These are phyloP conservation scores for Micronycteris hirsuta DNA, from an alignment of 2,113 vertebrate genomes.

Conservation along the genomic window DNA sequence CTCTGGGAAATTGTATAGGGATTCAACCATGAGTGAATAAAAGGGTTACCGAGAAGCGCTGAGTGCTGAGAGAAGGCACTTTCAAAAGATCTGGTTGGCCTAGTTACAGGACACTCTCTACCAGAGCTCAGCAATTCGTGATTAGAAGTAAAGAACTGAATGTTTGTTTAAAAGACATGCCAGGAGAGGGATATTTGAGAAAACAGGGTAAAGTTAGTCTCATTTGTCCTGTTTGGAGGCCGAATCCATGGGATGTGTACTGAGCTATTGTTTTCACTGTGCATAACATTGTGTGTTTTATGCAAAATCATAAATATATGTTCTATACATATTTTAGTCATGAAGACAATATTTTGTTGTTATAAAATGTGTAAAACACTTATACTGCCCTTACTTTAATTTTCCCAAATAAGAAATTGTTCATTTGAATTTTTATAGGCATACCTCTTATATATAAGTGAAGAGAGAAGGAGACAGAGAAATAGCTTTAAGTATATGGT, in stretches of 20 bases:
- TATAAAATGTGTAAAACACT: background rate
- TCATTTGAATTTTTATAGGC: background rate
- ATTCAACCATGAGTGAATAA: slow-evolving; percentile 1
- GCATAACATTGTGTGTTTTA: background rate
- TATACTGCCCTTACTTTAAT: background rate
- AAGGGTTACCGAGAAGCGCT: background rate
- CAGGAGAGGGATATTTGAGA: background rate
- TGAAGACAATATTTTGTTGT: background rate
- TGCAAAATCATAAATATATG: background rate
- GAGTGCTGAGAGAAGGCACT: background rate
- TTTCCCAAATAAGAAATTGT: background rate
- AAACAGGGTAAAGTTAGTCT: background rate
- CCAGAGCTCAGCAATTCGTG: background rate
- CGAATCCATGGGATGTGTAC: background rate
- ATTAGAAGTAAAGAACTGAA: background rate
- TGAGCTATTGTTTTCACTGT: background rate
- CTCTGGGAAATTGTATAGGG: background rate
- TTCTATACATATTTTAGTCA: background rate
- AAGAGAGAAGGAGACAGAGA: background rate
- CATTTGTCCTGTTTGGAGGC: background rate
- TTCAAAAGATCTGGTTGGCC: background rate
- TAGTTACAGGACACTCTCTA: background rate
- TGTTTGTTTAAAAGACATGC: background rate
- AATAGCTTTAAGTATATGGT: background rate
- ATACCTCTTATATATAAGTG: background rate